Evolutionary conservation across 2,113 vertebrate genomes (phyloP), one percentile per base, ranked within the genome.

Genomic region (Cephalopholis sonnerati): DNA sequence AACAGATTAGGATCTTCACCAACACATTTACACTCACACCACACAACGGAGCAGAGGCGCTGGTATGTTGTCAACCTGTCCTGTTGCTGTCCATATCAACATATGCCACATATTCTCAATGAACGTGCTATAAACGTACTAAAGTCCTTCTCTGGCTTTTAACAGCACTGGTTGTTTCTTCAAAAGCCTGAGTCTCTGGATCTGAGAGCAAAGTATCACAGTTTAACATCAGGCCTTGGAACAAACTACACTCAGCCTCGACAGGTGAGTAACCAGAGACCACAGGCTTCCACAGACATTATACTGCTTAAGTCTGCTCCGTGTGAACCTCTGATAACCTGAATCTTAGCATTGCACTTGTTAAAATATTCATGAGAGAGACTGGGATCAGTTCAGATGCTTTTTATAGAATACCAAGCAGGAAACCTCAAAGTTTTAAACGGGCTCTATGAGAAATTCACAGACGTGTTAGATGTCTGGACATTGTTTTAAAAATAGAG

Each of bases 21-120:
- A 96, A 97, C 54, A 96, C 96, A 0, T 98, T 98, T 20, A 99
- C 98, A 3, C 86, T 99, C 61, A 97, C 96, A 0, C 96, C 98
- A 0, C 88, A 96, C 87, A 99, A 98, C 2, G 98, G 97, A 93
- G 93, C 98, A 13, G 97, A 97, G 92, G 97, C 97, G 27, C 94
- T 98, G 79, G 98, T 99, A 96, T 63, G 90, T 97, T 54, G 93
- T 51, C 13, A 16, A 10, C 8, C 12, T 96, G 93, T 78, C n/a
- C n/a, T 27, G 7, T 32, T n/a, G 12, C 8, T 36, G 17, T 48
- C 17, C 7, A 1, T 25, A n/a, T 71, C 4, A 74, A 46, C 77
- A 39, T 41, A 12, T 5, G 13, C 53, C 1, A 46, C 36, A 7
- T 48, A 9, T 74, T 20, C 53, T 2, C 5, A 44, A 2, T 57